Base-by-base conservation (phyloP, 1,140 invertebrate species). In the Arion vulgaris region DNA sequence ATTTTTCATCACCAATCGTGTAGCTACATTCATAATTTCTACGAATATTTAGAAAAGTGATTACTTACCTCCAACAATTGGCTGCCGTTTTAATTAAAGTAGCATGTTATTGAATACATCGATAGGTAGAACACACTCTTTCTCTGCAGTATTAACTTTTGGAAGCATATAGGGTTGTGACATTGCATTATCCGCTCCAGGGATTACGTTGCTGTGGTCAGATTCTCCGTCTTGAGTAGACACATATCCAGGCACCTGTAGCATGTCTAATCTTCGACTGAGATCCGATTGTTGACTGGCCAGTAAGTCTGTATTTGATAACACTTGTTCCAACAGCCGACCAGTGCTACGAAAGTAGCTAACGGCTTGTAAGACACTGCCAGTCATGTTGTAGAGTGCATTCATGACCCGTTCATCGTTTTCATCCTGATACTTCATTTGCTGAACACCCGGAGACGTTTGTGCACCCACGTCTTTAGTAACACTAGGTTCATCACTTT, bases 51-150 rank as follows among this genome's bases (percentile, higher is more conserved):
- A n/a, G n/a, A n/a, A n/a, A n/a, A n/a, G n/a, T n/a, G n/a, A 45
- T 15, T 32, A 28, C 68, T 74, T 74, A 81, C 80, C 71, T 81
- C 80, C 36, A 81, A n/a, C 28, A 81, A n/a, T 23, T 81, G 80
- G 39, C 80, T 81, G 45, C 71, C 71, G n/a, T 81, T 81, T 81
- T 73, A 39, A 69, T 45, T 13, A 81, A 39, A 28, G 26, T 38
- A 4, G 49, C 51, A 81, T 2, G 11, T 62, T 53, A 26, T 28
- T 49, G 26, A 62, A 19, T 0, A 80, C 7, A 34, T 80, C 78
- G 5, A 41, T 80, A 19, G 66, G 45, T 4, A 72, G 15, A 2
- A 51, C 32, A 68, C 76, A 79, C 0, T 38, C 71, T 41, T 26
- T n/a, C 5, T 26, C 23, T 1, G 36, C 39, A 72, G 36, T 11